phyloP scores from a whole-genome alignment of 1,140 invertebrate species.

The Drosophila rhopaloa region DNA sequence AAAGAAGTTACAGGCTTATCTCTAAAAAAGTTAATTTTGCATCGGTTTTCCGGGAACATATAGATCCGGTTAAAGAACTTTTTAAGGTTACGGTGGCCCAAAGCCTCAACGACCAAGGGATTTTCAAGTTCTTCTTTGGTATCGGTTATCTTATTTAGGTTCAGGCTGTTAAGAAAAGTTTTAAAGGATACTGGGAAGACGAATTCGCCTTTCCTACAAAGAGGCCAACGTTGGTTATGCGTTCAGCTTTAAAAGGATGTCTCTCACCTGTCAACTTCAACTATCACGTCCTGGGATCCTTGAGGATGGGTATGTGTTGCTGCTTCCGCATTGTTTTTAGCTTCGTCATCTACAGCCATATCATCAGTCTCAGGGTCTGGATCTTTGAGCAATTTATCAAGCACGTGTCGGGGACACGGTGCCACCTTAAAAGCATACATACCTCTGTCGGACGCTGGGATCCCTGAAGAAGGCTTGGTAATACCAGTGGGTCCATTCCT shows the following conservation, averaged over 20 bases:
- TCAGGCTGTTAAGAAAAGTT: not conserved
- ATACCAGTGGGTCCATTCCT: constrained; percentile 32
- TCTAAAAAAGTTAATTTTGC: not conserved
- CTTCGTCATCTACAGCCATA: not conserved
- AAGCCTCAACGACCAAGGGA: not conserved
- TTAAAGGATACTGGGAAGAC: constrained; percentile 12
- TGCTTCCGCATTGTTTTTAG: too few species aligned
- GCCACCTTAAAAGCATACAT: constrained; percentile 4
- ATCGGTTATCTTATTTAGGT: not conserved
- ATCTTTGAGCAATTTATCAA: not conserved
- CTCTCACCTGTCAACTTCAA: constrained; percentile 4
- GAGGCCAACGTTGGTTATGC: not conserved
- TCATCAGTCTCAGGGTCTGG: not conserved
- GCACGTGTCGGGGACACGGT: not conserved
- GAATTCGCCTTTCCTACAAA: constrained; percentile 15
- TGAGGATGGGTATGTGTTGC: too few species aligned
- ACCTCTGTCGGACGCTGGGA: not conserved
- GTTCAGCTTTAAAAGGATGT: too few species aligned
- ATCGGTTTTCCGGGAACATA: constrained; percentile 16
- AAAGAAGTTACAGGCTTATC: not conserved
- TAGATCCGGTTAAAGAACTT: constrained; percentile 24
- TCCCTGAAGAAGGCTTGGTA: constrained; percentile 24
- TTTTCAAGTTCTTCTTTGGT: not conserved
- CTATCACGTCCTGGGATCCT: not conserved
- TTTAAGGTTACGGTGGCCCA: not conserved